Percentiles rank a stretch among this genome's conserved stretches.
Conservation (phyloP, 2,113 vertebrate genomes). For the Erpornis zantholeuca region DNA sequence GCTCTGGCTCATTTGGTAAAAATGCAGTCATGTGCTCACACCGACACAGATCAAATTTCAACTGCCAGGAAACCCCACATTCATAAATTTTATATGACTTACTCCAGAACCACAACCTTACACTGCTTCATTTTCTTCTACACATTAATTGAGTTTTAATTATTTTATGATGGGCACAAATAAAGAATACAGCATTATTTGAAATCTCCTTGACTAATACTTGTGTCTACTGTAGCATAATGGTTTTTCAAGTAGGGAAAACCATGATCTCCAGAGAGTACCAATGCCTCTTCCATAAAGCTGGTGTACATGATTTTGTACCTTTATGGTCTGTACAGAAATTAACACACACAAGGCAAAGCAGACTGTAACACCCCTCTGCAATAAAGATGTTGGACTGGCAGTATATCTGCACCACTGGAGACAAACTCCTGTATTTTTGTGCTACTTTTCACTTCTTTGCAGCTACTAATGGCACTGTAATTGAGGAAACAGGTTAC, state of each 20-base stretch:
- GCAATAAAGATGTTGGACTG: background rate
- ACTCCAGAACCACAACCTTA: background rate
- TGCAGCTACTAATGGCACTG: background rate
- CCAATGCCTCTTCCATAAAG: background rate
- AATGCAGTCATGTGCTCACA: background rate
- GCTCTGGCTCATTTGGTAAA: constrained; percentile 35
- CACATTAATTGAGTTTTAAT: background rate
- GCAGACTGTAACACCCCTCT: background rate
- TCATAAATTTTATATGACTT: background rate
- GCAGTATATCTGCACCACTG: background rate
- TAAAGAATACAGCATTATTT: background rate
- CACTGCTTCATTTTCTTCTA: background rate
- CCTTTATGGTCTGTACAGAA: background rate
- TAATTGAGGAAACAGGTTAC: background rate
- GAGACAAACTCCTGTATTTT: background rate
- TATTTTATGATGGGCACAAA: background rate
- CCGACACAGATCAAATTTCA: constrained; percentile 11
- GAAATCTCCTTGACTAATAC: background rate
- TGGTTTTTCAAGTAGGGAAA: background rate
- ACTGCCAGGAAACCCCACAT: background rate
- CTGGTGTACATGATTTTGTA: background rate
- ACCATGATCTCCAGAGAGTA: background rate
- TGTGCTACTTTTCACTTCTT: background rate
- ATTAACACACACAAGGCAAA: background rate
- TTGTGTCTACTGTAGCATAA: background rate